Percentiles rank a stretch among this genome's conserved stretches.
phyloP scores from a whole-genome alignment of 2,888 invertebrate genomes.

The Heliconius ethilla region DNA sequence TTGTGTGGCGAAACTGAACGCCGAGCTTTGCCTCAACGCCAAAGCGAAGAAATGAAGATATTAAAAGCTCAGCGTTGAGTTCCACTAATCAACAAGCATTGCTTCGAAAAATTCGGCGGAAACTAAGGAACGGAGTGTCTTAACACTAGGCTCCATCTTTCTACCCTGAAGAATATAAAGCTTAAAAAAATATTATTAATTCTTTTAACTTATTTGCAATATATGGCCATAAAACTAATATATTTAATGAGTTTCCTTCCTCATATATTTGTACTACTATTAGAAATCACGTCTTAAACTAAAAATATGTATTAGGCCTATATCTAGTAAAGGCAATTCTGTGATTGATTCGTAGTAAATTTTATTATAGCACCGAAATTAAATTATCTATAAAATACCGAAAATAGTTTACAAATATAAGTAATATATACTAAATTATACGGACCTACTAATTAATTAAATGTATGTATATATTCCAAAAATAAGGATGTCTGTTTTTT shows the following conservation, averaged over 20 bases:
- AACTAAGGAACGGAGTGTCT: too few species aligned
- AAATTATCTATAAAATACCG: neutral
- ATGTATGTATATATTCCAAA: neutral
- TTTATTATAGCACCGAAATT: neutral
- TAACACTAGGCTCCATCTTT: too few species aligned
- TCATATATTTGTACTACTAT: neutral
- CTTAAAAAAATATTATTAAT: neutral
- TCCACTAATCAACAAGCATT: too few species aligned
- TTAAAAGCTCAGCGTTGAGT: too few species aligned
- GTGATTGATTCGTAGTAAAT: neutral
- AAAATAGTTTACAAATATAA: neutral
- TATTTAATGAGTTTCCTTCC: constrained; percentile 8
- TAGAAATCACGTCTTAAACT: neutral
- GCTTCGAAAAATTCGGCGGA: too few species aligned
- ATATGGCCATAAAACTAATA: neutral
- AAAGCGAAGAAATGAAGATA: too few species aligned
- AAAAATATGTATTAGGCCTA: neutral
- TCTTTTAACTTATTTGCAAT: neutral
- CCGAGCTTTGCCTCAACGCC: too few species aligned
- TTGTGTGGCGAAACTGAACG: too few species aligned
- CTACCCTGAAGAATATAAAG: too few species aligned
- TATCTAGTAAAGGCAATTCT: neutral
- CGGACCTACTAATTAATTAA: neutral
- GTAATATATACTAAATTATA: neutral
- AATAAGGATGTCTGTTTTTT: neutral